Evolutionary conservation across 2,888 invertebrate genomes (phyloP).

Genomic region (Orgyia antiqua): DNA sequence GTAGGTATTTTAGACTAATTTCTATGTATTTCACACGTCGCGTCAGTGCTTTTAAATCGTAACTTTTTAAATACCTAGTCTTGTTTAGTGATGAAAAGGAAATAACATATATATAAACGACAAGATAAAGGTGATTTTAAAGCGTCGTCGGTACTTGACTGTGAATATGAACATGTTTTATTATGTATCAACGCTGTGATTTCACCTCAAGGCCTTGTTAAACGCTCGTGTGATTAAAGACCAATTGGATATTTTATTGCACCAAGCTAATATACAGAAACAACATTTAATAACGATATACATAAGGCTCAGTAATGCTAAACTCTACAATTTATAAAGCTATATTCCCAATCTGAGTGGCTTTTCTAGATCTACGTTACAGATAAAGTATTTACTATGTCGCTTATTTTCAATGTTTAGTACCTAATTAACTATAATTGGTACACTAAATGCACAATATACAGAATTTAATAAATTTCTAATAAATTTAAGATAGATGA

Average conservation of each 20-base stretch:
- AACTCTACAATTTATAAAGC: conserved; percentile 79
- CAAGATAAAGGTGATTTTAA: too few species aligned
- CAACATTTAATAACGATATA: conserved; percentile 41
- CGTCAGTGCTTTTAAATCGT: too few species aligned
- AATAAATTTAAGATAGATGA: conserved; percentile 51
- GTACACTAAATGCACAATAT: conserved; percentile 68
- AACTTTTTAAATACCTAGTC: too few species aligned
- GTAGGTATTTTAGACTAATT: too few species aligned
- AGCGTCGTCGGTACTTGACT: too few species aligned
- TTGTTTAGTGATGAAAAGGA: too few species aligned
- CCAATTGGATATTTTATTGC: conserved; percentile 15
- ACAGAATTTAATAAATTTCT: conserved; percentile 55
- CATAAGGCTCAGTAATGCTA: conserved; percentile 58
- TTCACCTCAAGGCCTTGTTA: too few species aligned
- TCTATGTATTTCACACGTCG: too few species aligned
- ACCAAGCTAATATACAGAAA: conserved; percentile 45
- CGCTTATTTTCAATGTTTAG: conserved; percentile 33
- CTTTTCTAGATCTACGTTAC: conserved; percentile 45
- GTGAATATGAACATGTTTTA: too few species aligned
- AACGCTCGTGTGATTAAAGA: too few species aligned
- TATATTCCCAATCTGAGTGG: conserved; percentile 79
- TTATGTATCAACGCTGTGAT: too few species aligned
- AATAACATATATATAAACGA: too few species aligned
- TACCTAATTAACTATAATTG: conserved; percentile 35
- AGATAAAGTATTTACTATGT: conserved; percentile 27